Conservation (phyloP, 2,888 invertebrate species). For the Pachliopta kotzebuea region DNA sequence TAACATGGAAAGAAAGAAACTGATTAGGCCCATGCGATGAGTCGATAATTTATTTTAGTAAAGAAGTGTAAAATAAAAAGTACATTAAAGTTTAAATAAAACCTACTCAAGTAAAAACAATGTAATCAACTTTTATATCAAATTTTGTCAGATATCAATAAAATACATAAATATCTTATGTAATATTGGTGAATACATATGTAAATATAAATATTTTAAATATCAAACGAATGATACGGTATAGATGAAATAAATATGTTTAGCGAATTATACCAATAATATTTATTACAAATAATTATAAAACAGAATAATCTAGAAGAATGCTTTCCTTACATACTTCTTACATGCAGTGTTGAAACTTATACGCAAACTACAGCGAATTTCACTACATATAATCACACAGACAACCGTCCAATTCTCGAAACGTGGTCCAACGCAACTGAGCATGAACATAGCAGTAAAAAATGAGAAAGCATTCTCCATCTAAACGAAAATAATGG, state of each 20-base stretch:
- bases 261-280: constrained; percentile 7
- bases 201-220: constrained; percentile 25
- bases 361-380: constrained; percentile 37
- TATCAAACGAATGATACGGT: constrained; percentile 27
- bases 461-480: constrained; percentile 74
- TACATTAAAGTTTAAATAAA: constrained; percentile 2
- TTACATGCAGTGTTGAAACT: constrained; percentile 43
- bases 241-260: constrained; percentile 28
- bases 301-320: constrained; percentile 53
- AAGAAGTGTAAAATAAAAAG: constrained; percentile 24
- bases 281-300: constrained; percentile 25
- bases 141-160: neutral
- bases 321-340: constrained; percentile 64
- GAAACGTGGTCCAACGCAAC: constrained; percentile 32
- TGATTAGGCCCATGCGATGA: constrained; percentile 48
- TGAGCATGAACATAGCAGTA: constrained; percentile 44
- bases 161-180: neutral
- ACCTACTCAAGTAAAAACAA: neutral
- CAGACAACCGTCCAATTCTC: constrained; percentile 36
- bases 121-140: neutral
- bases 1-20: constrained; percentile 44
- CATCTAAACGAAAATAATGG: constrained; percentile 51
- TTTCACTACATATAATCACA: constrained; percentile 35
- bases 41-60: constrained; percentile 29
- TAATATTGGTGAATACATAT: neutral